Conservation (phyloP, 2,113 vertebrate species). For the Xenopus borealis region DNA sequence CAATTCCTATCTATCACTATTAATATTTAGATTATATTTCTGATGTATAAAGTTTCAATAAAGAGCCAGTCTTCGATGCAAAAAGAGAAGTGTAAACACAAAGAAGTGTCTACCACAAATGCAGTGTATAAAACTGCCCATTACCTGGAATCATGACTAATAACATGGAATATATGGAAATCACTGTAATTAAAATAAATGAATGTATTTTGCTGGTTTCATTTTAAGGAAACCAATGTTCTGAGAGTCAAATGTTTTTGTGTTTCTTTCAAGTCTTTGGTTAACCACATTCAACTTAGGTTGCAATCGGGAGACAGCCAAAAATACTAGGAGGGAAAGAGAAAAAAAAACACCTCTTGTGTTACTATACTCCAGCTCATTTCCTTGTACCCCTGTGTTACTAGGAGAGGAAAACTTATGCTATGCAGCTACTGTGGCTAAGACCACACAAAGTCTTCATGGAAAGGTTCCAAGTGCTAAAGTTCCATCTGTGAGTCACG, state of each 20-base stretch:
- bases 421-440: conserved; percentile 53
- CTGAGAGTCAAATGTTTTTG: conserved; percentile 20
- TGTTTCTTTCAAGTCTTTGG: conserved; percentile 32
- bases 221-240: conserved; percentile 33
- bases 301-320: conserved; percentile 19
- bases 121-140: neutral
- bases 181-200: conserved; percentile 33
- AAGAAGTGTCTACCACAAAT: conserved; percentile 22
- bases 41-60: no score
- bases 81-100: conserved; percentile 16
- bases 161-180: conserved; percentile 28
- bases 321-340: conserved; percentile 23
- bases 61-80: no score
- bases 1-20: no score
- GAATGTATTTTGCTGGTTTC: conserved; percentile 28
- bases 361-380: conserved; percentile 48
- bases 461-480: conserved; percentile 57
- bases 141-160: conserved; percentile 16
- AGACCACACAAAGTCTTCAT: conserved; percentile 60
- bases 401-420: conserved; percentile 53
- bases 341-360: conserved; percentile 23
- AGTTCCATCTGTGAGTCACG: conserved; percentile 61
- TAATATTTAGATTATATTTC: no score
- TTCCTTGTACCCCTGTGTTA: conserved; percentile 51
- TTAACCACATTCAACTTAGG: conserved; percentile 36